Base-by-base conservation (phyloP, 2,888 invertebrate species). In the Leptopilina drosophilae region DNA sequence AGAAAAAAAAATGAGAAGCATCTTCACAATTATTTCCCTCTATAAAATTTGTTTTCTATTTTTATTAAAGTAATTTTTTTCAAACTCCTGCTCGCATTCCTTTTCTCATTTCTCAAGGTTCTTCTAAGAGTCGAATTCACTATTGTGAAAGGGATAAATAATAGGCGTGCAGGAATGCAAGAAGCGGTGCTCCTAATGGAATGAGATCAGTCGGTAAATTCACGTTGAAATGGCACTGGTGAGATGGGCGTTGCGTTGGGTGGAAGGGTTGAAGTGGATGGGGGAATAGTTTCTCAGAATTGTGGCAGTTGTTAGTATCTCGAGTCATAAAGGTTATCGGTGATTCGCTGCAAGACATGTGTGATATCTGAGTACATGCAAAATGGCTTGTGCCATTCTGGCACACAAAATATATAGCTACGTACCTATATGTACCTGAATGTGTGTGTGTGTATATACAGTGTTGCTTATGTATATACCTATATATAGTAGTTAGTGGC, bases 311-410 rank as follows among this genome's bases (percentile, higher is more conserved):
- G 84, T 86, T 85, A 85, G 83, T 88, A 88, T 88, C 89, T 87
- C 85, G 85, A 87, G 87, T 87, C 86, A 87, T 87, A 88, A 88
- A 89, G 89, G 89, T 89, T 89, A 89, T 89, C 89, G 86, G 87
- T 85, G 86, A 89, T 88, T 88, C 88, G 84, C 87, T 84, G 86
- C 87, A 85, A 84, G 85, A 86, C 82, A 84, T 83, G 82, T 81
- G 77, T 82, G 86, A 86, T 86, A 86, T 83, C 80, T 73, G 76
- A 14, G 49, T 49, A 49, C 49, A 73, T 73, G 56, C n/a, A 26
- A n/a, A 56, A 33, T 56, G 26, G 56, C 73, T 73, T 73, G 40
- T 81, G 75, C 56, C 20, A n/a, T 49, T 65, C 64, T 65, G 53
- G 64, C 46, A 64, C 53, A n/a, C 6, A 59, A 62, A 20, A 62